Evolutionary conservation across 2,797 vertebrate genomes (phyloP).

Genomic region (Dendrocincla tyrannina): DNA sequence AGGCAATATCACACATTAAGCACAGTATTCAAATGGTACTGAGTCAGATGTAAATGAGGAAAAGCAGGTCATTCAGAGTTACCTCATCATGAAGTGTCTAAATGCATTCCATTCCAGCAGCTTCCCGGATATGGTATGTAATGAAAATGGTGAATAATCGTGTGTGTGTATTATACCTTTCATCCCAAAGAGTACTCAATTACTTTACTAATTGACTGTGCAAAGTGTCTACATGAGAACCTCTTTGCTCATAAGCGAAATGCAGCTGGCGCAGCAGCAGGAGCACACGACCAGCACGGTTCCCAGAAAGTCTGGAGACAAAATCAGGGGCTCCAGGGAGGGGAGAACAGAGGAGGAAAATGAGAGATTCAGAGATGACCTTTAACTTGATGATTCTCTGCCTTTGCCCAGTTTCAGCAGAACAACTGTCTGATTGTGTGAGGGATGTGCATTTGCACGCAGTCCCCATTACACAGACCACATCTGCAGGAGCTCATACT

Average conservation of each 20-base stretch:
- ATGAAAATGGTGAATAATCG: conserved; percentile 66
- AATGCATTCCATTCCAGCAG: conserved; percentile 49
- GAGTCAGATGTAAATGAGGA: conserved; percentile 66
- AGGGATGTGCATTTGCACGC: rapidly evolving
- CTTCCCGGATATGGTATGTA: conserved; percentile 54
- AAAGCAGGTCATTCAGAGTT: conserved; percentile 67
- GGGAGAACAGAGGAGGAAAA: not conserved
- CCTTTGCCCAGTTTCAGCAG: not conserved
- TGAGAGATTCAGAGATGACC: not conserved
- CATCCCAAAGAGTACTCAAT: conserved; percentile 57
- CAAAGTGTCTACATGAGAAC: conserved; percentile 21
- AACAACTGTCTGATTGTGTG: not conserved
- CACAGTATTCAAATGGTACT: conserved; percentile 28
- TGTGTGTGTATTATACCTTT: conserved; percentile 34
- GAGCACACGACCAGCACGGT: not conserved
- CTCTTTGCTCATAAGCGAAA: not conserved
- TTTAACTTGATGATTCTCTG: not conserved
- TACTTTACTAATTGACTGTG: conserved; percentile 62
- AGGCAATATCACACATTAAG: conserved; percentile 58
- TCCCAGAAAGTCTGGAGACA: not conserved
- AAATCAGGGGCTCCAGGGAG: not conserved
- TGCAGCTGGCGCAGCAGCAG: not conserved
- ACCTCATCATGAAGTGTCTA: conserved; percentile 42
- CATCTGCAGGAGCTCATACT: not conserved
- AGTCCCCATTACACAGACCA: not conserved